Conservation (phyloP, 2,888 invertebrate species). For the Philopedon plagiatum region DNA sequence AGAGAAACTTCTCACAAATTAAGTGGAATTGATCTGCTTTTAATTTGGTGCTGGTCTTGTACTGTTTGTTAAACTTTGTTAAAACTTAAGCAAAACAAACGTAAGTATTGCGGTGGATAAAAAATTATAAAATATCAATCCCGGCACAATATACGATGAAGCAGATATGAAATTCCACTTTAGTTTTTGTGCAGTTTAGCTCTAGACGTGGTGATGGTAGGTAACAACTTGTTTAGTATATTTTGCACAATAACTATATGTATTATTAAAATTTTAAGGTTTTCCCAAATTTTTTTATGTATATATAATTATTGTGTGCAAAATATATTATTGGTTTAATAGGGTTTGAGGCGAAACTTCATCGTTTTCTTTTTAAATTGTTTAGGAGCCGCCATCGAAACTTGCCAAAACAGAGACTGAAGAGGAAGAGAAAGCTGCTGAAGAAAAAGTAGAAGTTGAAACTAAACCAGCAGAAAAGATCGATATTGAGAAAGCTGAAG, state of each 20-base stretch:
- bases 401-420: conserved; percentile 70
- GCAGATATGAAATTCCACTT: conserved; percentile 5
- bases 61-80: no score
- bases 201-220: conserved; percentile 17
- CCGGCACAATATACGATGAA: not conserved
- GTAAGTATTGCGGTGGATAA: not conserved
- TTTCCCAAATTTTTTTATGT: not conserved
- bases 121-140: not conserved
- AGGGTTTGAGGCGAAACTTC: not conserved
- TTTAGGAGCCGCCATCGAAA: conserved; percentile 71
- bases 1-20: conserved; percentile 16
- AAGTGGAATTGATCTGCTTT: conserved; percentile 4
- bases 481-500: conserved; percentile 43
- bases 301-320: not conserved
- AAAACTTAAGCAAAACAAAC: not conserved
- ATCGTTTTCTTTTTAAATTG: not conserved
- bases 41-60: not conserved
- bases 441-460: conserved; percentile 57
- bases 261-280: not conserved
- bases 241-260: not conserved
- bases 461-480: conserved; percentile 65
- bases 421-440: conserved; percentile 59
- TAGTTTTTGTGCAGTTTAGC: conserved; percentile 11
- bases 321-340: not conserved
- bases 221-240: not conserved